Evolutionary conservation across 2,113 vertebrate genomes (phyloP).

Genomic region (Pelusios castaneus): DNA sequence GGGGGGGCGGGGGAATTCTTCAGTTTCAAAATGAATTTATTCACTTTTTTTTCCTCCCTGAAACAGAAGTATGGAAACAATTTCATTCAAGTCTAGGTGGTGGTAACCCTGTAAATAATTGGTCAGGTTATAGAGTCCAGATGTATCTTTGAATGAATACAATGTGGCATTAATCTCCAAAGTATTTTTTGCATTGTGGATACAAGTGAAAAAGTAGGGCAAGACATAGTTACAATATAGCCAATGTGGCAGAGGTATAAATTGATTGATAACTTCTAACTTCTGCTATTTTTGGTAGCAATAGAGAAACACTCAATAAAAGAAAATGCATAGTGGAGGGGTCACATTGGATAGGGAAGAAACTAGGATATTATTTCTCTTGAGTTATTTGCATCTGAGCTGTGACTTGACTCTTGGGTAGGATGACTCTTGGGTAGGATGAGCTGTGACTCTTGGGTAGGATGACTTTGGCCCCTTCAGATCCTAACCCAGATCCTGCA

Average conservation of each 20-base stretch:
- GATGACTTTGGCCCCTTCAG: background rate
- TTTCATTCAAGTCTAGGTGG: background rate
- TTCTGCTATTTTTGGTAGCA: background rate
- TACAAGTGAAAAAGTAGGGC: background rate
- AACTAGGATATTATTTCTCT: background rate
- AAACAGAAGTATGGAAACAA: background rate
- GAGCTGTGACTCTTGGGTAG: background rate
- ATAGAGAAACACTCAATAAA: background rate
- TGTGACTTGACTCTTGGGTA: background rate
- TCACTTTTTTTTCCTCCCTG: too few species aligned
- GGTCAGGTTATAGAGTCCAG: background rate
- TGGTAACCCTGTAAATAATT: background rate
- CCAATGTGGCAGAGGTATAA: background rate
- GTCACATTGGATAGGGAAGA: background rate
- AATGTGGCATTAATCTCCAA: background rate
- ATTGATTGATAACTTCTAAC: too few species aligned
- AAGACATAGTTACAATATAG: background rate
- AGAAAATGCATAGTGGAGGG: background rate
- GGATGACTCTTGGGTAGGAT: too few species aligned
- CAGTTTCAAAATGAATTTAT: background rate
- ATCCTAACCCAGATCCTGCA: background rate
- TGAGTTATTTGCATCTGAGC: background rate
- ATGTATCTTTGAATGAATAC: background rate
- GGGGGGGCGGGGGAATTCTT: too few species aligned
- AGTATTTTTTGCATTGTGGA: background rate